These are phyloP conservation scores for Carterocephalus palaemon DNA, from an alignment of 2,888 invertebrate species.

Conservation along the genomic window DNA sequence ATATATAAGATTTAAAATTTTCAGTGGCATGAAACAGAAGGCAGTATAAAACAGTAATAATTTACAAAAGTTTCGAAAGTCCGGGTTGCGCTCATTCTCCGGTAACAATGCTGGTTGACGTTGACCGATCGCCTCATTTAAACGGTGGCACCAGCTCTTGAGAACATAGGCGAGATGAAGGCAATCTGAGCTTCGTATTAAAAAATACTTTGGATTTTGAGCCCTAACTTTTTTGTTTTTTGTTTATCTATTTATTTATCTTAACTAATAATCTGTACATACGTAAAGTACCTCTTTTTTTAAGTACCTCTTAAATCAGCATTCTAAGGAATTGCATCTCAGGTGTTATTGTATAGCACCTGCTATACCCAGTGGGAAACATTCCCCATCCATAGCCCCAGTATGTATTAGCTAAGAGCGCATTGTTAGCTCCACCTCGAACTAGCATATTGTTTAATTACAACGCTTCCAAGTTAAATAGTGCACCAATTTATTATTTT, in stretches of 20 bases:
- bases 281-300: too few species aligned
- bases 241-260: too few species aligned
- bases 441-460: constrained; percentile 12
- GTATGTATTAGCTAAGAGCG: too few species aligned
- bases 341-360: too few species aligned
- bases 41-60: constrained; percentile 17
- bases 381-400: too few species aligned
- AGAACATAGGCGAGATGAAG: constrained; percentile 3
- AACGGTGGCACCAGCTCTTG: constrained; percentile 13
- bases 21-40: constrained; percentile 12
- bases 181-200: neutral
- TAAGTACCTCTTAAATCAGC: too few species aligned
- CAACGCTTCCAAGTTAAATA: constrained; percentile 18
- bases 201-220: neutral
- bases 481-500: constrained; percentile 20
- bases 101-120: constrained; percentile 21
- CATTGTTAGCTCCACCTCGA: too few species aligned
- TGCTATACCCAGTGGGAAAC: too few species aligned
- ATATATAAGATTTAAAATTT: constrained; percentile 22
- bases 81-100: constrained; percentile 23
- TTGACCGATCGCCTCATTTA: constrained; percentile 20
- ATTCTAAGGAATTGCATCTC: too few species aligned
- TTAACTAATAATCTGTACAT: too few species aligned
- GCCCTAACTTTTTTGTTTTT: too few species aligned
- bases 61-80: constrained; percentile 22